These are phyloP conservation scores for Perognathus longimembris DNA, from an alignment of 2,113 vertebrate genomes.

Conservation along the genomic window DNA sequence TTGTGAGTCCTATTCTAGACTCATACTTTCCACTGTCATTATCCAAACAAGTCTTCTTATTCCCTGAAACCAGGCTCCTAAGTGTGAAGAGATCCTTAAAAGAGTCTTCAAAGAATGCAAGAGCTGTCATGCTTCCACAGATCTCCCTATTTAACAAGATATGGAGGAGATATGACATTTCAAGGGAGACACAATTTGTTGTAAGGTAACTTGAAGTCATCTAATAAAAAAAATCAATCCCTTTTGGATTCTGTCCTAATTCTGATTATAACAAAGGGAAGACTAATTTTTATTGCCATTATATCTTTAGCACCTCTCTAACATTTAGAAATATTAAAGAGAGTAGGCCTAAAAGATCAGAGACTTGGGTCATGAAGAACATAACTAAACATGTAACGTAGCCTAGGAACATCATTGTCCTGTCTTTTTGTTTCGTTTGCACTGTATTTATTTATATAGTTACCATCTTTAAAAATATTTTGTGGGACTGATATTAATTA, in stretches of 20 bases:
- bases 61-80: background rate
- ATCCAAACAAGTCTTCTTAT: background rate
- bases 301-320: background rate
- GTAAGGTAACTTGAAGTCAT: background rate
- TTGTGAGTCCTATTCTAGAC: background rate
- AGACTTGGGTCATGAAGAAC: background rate
- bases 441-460: background rate
- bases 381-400: background rate
- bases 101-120: background rate
- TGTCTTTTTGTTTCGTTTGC: background rate
- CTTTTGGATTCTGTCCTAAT: background rate
- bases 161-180: background rate
- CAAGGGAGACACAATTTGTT: background rate
- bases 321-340: background rate
- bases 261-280: background rate
- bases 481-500: background rate
- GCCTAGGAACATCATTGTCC: background rate
- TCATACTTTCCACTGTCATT: background rate
- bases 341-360: background rate
- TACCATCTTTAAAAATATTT: background rate
- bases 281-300: background rate
- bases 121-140: too few relatives aligned
- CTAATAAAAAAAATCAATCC: background rate
- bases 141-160: background rate
- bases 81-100: background rate